Conservation (phyloP, 1,140 invertebrate genomes). For the Drosophila azteca region DNA sequence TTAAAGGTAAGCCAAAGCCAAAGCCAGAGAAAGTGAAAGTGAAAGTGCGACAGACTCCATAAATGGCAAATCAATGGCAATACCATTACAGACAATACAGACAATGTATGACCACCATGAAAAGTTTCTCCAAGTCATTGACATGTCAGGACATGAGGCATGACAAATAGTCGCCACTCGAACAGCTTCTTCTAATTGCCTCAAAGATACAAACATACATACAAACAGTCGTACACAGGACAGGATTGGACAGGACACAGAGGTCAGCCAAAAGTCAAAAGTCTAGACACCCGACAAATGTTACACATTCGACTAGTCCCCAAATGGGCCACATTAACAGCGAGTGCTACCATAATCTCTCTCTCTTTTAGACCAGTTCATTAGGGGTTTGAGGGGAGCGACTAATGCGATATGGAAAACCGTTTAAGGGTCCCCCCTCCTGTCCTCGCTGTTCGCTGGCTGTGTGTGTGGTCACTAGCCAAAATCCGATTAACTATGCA, state of each 20-base stretch:
- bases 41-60: constrained; percentile 11
- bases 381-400: constrained; percentile 3
- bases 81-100: neutral
- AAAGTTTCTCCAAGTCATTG: constrained; percentile 35
- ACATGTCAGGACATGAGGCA: constrained; percentile 29
- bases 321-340: constrained; percentile 17
- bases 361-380: neutral
- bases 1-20: constrained; percentile 29
- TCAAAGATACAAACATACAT: constrained; percentile 17
- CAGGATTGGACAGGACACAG: constrained; percentile 6
- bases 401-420: constrained; percentile 26
- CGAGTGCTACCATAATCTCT: constrained; percentile 28
- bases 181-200: constrained; percentile 29
- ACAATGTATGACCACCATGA: constrained; percentile 21
- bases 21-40: neutral
- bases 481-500: constrained; percentile 43
- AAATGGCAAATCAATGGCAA: constrained; percentile 1
- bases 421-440: constrained; percentile 11
- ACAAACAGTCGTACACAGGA: neutral
- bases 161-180: constrained; percentile 30
- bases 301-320: neutral
- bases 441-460: neutral
- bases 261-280: constrained; percentile 55
- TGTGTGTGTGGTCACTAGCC: too few species aligned
- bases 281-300: constrained; percentile 65